Base-by-base conservation (phyloP, 2,113 vertebrate species). In the Apteryx owenii region DNA sequence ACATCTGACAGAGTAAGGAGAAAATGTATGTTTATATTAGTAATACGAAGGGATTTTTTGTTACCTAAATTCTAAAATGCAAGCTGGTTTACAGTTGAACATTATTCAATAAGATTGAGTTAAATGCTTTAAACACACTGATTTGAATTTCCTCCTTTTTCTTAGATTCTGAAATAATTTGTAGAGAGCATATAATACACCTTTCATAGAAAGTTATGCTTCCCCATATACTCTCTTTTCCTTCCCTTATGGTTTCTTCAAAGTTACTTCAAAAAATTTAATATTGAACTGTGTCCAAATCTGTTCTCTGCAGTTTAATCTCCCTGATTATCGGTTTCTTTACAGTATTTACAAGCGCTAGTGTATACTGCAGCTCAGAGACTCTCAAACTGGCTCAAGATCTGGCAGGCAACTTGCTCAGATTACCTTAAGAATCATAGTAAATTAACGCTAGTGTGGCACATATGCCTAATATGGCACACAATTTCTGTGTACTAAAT, bases 1-100 rank as follows among this genome's bases (percentile, higher is more conserved):
- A 65, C 71, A 85, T 62, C 48, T 73, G 65, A 31, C 42, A 95
- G 91, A 84, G 87, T 86, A 94, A 95, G 93, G 81, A 71, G 78
- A 82, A 91, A 72, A 44, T 14, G 22, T 6, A 7, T 89, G n/a
- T 66, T 83, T 80, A 50, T 81, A 54, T 19, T 72, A 50, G 78
- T 79, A 56, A 26, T 20, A 13, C 6, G 22, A 78, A 88, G 54
- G 33, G 53, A 83, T 82, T 88, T 80, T 82, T 94, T 93, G 56
- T 60, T 20, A 70, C 21, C 36, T 17, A 42, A 53, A 77, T 56
- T 50, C 33, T 46, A 62, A 82, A 93, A 68, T 36, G 75, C 10
- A 78, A 94, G 42, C 50, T 77, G 73, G 46, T 53, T 86, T 85
- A 31, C 9, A 25, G 38, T 11, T 2, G 3, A 83, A 94, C 93